Evolutionary conservation across 64 coral and sea anemone species (phyloP), one percentile per base, ranked within the genome.

Genomic region (Montipora capricornis): DNA sequence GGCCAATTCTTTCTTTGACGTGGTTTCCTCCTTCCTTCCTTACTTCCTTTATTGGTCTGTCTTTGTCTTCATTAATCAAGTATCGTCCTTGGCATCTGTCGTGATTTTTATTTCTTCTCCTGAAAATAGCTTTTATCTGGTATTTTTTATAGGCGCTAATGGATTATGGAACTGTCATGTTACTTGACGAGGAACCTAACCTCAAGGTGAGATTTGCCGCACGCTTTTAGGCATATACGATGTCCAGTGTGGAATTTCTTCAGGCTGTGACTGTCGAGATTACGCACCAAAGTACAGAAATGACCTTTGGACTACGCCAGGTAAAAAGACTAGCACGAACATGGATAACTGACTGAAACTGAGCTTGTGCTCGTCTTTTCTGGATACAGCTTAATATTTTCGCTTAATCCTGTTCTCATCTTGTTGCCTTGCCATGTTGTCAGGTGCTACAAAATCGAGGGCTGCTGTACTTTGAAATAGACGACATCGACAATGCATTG

Each of bases 381-480:
- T 37, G 37, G 53, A 57, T 57, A 0, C 53, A 57, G 6, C 11
- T 8, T 1, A 57, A 57, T 6, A 8, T 6, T 57, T 37, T 37
- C 37, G 37, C 37, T 37, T 37, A 37, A 37, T 37, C 37, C 37
- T 60, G 57, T 7, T 76, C 16, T 83, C 17, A 11, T 37, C 13
- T 49, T 9, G 5, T 86, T 29, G 8, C 3, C 15, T 26, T 78
- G 53, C 3, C 6, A 57, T 57, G 53, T 57, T 57, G 53, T 8
- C 4, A 99, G 98, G 98, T 99, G n/a, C 37, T 99, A n/a, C 98
- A 99, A 74, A 99, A 96, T 91, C 89, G 98, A 71, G 98, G 98
- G 45, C 87, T 99, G 67, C 55, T 99, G 5, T 99, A 99, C 71
- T 90, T 92, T 17, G 95, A 99, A 89, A 90, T 96, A 68, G 88